phyloP scores from a whole-genome alignment of 2,797 vertebrate genomes.

The Phalloptychus januarius region DNA sequence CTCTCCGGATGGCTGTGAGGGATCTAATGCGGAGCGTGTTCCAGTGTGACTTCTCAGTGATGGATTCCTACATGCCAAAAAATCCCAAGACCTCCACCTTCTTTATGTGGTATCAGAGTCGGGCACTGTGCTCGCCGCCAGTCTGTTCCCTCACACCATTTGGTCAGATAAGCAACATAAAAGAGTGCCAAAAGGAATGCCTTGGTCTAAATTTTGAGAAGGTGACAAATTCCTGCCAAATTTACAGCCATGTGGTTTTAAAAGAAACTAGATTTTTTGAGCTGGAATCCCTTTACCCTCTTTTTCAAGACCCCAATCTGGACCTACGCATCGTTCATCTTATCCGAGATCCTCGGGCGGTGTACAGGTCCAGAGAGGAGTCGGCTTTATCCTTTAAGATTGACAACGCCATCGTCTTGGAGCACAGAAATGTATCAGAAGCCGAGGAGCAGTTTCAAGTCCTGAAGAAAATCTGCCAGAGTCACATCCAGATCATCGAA shows the following conservation, averaged over 20 bases:
- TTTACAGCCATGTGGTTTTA: constrained; percentile 90
- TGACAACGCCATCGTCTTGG: constrained; percentile 86
- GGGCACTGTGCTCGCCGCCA: constrained; percentile 90
- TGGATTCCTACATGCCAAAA: constrained; percentile 89
- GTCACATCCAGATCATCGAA: constrained; percentile 90
- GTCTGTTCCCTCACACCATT: constrained; percentile 83
- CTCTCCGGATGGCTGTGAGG: constrained; percentile 86
- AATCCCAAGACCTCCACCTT: constrained; percentile 83
- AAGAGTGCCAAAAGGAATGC: constrained; percentile 79
- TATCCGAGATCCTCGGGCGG: constrained; percentile 91
- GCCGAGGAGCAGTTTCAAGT: constrained; percentile 81
- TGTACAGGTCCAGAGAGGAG: constrained; percentile 85
- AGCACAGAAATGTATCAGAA: constrained; percentile 73
- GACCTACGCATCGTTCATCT: constrained; percentile 92
- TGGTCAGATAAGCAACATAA: constrained; percentile 80
- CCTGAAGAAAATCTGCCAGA: constrained; percentile 91
- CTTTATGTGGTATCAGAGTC: constrained; percentile 92
- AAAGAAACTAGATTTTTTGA: constrained; percentile 95
- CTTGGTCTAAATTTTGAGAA: constrained; percentile 71
- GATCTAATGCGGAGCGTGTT: constrained; percentile 86
- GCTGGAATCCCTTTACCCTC: constrained; percentile 90
- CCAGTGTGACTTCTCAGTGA: constrained; percentile 90
- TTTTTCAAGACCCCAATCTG: constrained; percentile 86
- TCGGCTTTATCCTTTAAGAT: constrained; percentile 72
- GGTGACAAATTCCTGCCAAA: constrained; percentile 81